Evolutionary conservation across 2,797 vertebrate species (phyloP).

Genomic region (Balearica regulorum): DNA sequence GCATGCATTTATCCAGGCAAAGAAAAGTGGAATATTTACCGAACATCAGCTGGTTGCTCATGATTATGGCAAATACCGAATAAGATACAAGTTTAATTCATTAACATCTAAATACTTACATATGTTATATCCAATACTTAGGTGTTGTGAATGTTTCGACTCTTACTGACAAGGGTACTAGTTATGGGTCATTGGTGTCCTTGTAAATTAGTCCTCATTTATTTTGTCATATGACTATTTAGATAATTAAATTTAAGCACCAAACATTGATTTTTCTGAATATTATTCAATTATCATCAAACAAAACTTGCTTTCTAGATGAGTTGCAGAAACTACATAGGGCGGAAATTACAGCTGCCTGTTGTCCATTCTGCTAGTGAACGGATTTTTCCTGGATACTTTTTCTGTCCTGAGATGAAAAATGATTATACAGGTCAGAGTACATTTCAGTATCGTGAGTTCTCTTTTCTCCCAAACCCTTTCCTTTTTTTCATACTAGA

Average conservation of each 20-base stretch:
- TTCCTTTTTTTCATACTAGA: background rate
- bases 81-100: background rate
- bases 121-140: background rate
- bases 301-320: slow-evolving; percentile 75
- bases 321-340: slow-evolving; percentile 82
- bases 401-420: background rate
- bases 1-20: background rate
- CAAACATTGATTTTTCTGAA: background rate
- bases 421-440: slow-evolving; percentile 66
- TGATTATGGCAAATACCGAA: slow-evolving; percentile 11
- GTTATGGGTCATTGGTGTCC: background rate
- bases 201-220: background rate
- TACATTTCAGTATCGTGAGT: background rate
- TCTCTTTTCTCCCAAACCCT: background rate
- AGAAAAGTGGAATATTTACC: background rate
- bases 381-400: background rate
- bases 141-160: background rate
- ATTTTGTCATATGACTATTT: background rate
- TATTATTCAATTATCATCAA: background rate
- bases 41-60: background rate
- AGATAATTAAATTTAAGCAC: background rate
- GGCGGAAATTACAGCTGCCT: slow-evolving; percentile 69
- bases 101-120: background rate
- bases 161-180: background rate
- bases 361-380: slow-evolving; percentile 24